These are phyloP conservation scores for Tricholaema leucomelas DNA, from an alignment of 2,113 vertebrate species.

Conservation along the genomic window DNA sequence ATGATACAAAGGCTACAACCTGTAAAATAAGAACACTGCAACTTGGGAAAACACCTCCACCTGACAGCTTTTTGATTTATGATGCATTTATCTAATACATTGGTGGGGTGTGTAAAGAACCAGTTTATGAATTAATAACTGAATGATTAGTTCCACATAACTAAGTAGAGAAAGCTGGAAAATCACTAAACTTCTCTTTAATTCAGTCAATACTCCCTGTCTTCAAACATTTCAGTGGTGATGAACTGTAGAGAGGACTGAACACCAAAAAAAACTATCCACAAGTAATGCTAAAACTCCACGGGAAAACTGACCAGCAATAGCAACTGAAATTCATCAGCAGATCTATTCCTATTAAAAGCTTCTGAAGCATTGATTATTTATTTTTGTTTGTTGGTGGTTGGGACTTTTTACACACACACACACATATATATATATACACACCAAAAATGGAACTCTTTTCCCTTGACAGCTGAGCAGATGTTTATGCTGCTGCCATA, in stretches of 20 bases:
- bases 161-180: neutral
- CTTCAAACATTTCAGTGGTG: neutral
- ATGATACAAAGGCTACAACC: neutral
- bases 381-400: neutral
- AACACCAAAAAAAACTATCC: neutral
- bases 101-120: neutral
- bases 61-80: neutral
- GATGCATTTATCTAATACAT: neutral
- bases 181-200: neutral
- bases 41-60: neutral
- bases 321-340: neutral
- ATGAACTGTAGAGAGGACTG: neutral
- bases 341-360: neutral
- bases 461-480: neutral
- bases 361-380: neutral
- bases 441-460: neutral
- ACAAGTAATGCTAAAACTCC: neutral
- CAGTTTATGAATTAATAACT: slow-evolving; percentile 28
- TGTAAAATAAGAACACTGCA: neutral
- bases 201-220: neutral
- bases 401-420: too few relatives aligned
- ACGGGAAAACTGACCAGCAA: neutral
- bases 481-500: neutral
- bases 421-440: too few relatives aligned
- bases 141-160: neutral